A percentile compares a stretch with the other conserved stretches of the same genome.
These are phyloP conservation scores for Rutilus rutilus DNA, from an alignment of 2,113 vertebrate genomes.

Conservation along the genomic window DNA sequence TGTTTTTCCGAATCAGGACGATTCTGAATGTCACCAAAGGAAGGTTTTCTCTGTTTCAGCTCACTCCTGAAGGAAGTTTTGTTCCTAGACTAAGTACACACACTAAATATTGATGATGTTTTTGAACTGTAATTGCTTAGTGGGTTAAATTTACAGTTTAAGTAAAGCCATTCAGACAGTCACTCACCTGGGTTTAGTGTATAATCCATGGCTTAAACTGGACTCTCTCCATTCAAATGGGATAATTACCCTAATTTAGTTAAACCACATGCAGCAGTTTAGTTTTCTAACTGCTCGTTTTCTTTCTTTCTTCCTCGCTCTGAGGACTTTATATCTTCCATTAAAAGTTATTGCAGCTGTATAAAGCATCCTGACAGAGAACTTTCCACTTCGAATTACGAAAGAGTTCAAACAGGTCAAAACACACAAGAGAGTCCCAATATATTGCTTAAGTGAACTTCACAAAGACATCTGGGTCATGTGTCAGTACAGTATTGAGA, in stretches of 20 bases:
- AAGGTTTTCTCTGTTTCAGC: neutral
- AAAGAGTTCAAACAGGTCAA: neutral
- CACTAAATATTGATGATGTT: slow-evolving; percentile 38
- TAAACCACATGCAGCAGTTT: slow-evolving; percentile 44
- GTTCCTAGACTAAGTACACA: slow-evolving; percentile 13
- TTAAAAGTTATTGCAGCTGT: slow-evolving; percentile 31
- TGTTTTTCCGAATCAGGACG: neutral
- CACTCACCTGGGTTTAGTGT: slow-evolving; percentile 51
- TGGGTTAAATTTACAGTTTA: slow-evolving; percentile 43
- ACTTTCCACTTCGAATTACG: slow-evolving; percentile 23
- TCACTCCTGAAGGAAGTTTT: neutral
- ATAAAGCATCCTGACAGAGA: slow-evolving; percentile 3
- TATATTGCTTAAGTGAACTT: neutral
- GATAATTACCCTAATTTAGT: slow-evolving; percentile 53
- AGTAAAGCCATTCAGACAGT: slow-evolving; percentile 36
- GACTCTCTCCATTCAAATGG: slow-evolving; percentile 28
- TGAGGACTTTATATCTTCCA: slow-evolving; percentile 31
- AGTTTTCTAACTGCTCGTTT: slow-evolving; percentile 17
- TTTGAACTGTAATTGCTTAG: slow-evolving; percentile 31
- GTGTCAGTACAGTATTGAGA: neutral
- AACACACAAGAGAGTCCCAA: neutral
- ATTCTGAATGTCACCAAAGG: neutral
- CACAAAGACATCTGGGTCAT: neutral
- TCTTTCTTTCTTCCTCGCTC: neutral
- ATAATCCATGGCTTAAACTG: slow-evolving; percentile 49